Base-by-base conservation (phyloP, 2,888 invertebrate species). In the Halictus quadricinctus region DNA sequence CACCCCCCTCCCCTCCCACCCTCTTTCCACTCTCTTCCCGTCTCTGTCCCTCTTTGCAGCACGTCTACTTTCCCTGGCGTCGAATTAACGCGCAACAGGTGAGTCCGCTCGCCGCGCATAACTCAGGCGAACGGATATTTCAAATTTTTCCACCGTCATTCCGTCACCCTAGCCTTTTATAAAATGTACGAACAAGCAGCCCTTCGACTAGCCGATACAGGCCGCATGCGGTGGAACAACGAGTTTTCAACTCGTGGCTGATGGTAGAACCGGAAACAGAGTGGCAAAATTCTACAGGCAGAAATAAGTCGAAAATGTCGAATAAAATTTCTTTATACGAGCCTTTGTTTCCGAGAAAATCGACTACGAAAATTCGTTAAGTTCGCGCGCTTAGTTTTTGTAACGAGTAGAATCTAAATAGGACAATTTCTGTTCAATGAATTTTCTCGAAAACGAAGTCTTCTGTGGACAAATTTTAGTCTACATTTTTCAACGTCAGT, bases 71-170 rank as follows among this genome's bases (percentile, higher is more conserved):
- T 81, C 83, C 84, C 87, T 88, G 87, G 88, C 91, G 90, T 92
- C 90, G 91, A 92, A 93, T 93, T 93, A 92, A 92, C 90, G 92
- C 86, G 93, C 93, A 93, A 93, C 93, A 93, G 92, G 93, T 93
- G 91, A 86, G 90, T 86, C 83, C 87, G 88, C 87, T 88, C 85
- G 85, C 80, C 79, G 75, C 81, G 81, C 89, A 88, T 89, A 86
- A 90, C 87, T 88, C 90, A 86, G 79, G 54, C 72, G 88, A 83
- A 87, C 88, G 84, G 87, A 87, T 89, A 86, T 89, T 88, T 88
- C 89, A 82, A 89, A 91, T 87, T 84, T 89, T 83, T 82, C 83
- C 76, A 58, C 77, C 86, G 75, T 83, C 84, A 72, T 79, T 79
- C 75, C 70, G 75, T 72, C 79, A 58, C 48, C 69, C 77, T 76